Evolutionary conservation across 2,113 vertebrate species (phyloP).

Genomic region (Rhinoptilus africanus): DNA sequence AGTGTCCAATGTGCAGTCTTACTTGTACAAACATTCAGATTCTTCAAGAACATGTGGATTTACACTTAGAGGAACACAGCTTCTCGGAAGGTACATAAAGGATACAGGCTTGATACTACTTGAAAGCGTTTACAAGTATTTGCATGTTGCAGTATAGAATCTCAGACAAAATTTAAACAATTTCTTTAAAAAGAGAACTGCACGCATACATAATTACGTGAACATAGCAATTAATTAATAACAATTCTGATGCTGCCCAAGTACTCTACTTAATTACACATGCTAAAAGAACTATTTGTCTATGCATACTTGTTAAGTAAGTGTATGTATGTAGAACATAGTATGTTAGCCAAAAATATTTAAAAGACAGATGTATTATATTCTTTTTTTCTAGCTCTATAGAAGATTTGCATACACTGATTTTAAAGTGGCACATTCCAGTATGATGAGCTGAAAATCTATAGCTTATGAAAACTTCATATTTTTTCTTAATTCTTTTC

Average conservation of each 20-base stretch:
- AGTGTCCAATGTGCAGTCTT: constrained; percentile 88
- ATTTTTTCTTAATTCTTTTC: background rate
- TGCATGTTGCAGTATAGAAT: background rate
- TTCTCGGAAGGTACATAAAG: constrained; percentile 70
- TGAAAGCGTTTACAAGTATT: background rate
- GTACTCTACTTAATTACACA: background rate
- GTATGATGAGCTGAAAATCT: background rate
- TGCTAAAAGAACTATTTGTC: background rate
- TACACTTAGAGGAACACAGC: constrained; percentile 80
- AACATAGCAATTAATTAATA: background rate
- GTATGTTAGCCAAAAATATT: background rate
- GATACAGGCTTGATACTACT: background rate
- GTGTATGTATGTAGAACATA: background rate
- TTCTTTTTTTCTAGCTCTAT: background rate
- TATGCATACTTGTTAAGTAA: background rate
- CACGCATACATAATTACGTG: background rate
- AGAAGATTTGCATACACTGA: background rate
- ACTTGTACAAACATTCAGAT: constrained; percentile 75
- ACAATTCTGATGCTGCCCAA: background rate
- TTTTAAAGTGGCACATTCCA: background rate
- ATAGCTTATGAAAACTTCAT: background rate
- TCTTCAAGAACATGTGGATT: constrained; percentile 88
- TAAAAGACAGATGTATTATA: background rate
- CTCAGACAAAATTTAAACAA: background rate
- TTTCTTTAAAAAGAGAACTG: background rate